Evolutionary conservation across 1,140 invertebrate species (phyloP), one percentile per base, ranked within the genome.

Genomic region (Eupristina koningsbergeri): DNA sequence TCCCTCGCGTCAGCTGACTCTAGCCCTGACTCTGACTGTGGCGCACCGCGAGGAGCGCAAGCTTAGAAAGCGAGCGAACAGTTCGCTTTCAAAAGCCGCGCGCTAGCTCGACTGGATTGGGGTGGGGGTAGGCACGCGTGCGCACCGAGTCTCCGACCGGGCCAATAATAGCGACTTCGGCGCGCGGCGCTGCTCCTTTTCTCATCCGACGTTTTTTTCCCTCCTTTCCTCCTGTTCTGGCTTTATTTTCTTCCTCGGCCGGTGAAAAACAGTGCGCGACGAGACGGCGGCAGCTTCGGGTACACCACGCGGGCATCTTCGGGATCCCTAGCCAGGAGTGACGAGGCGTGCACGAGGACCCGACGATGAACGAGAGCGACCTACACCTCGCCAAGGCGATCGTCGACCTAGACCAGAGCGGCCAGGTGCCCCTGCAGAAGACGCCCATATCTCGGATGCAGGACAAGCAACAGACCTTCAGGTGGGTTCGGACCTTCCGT

Each of bases 281-380:
- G 79, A 58, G 64, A 74, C 77, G 29, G 47, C 41, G n/a, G n/a
- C n/a, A n/a, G n/a, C n/a, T n/a, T n/a, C n/a, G n/a, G n/a, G n/a
- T n/a, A n/a, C n/a, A n/a, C n/a, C n/a, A n/a, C n/a, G n/a, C n/a
- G n/a, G n/a, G n/a, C n/a, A n/a, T n/a, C n/a, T n/a, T n/a, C n/a
- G n/a, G n/a, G n/a, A n/a, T n/a, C n/a, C n/a, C n/a, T n/a, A n/a
- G n/a, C n/a, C n/a, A n/a, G n/a, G n/a, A n/a, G n/a, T n/a, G 41
- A 5, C 41, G 5, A 5, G 11, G 41, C 5, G 74, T 76, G 50
- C 74, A 58, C 39, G 76, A 39, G 29, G 47, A 17, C 2, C 47
- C 8, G 1, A 93, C 89, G 67, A 95, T 95, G 94, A 94, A 95
- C 89, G 95, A 96, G 87, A 93, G 94, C 87, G 94, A 95, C 87